Evolutionary conservation across 2,797 vertebrate genomes (phyloP), one percentile per base, ranked within the genome.

Genomic region (Onychomys leucogaster): DNA sequence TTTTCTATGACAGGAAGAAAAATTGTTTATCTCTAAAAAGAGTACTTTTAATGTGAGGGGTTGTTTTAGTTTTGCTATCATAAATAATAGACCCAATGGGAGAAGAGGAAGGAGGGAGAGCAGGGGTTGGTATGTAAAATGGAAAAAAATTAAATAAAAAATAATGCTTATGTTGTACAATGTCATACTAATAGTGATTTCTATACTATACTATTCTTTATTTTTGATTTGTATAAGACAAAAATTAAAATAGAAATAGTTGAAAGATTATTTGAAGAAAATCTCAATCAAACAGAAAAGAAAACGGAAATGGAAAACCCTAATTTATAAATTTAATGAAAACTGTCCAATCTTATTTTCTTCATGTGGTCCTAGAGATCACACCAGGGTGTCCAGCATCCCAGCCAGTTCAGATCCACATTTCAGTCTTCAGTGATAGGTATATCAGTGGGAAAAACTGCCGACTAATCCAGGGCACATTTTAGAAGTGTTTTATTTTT

Each of bases 111-210:
- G 55, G 55, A 55, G 55, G 55, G 14, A 52, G 55, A 55, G 16
- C 55, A 55, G 16, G 55, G 55, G 55, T 55, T 55, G 55, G 4
- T 55, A 55, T 55, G 55, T 5, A 55, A 55, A 55, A 55, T 55
- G 55, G 17, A 55, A 55, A 55, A 55, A 3, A 55, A 78, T 91
- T 89, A 77, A 59, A n/a, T 90, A 14, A 49, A 88, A 85, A 89
- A 94, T 86, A 6, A 61, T 37, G 17, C 75, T 86, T 83, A 59
- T 17, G 34, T 61, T 92, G 3, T 57, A 75, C 63, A 65, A 49
- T 67, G 49, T 92, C 96, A 41, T n/a, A 57, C 9, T 63, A 75
- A 69, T 88, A 41, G 29, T 92, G 57, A 87, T 73, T 95, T 90
- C 29, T 81, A 55, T 80, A 73, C 16, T 6, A 14, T 71, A 37